Percentiles rank a stretch among this genome's conserved stretches.
Evolutionary conservation across 1,140 invertebrate genomes (phyloP).

Genomic region (Diorhabda carinulata): DNA sequence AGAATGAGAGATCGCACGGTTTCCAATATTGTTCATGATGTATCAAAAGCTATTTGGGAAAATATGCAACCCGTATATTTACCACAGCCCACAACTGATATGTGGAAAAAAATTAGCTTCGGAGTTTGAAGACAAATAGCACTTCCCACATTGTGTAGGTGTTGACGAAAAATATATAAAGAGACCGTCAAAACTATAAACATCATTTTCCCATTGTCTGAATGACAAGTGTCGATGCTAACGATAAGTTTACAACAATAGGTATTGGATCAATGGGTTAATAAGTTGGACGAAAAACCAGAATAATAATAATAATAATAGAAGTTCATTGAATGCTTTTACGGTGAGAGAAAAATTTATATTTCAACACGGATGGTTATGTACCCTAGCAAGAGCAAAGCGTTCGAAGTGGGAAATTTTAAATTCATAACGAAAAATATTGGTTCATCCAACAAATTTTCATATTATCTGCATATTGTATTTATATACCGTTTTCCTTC

Average conservation of each 20-base stretch:
- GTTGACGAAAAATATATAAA: constrained; percentile 51
- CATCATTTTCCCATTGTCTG: constrained; percentile 46
- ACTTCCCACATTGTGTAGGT: constrained; percentile 46
- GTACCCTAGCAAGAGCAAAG: constrained; percentile 38
- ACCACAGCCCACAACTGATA: constrained; percentile 24
- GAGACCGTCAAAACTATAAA: constrained; percentile 43
- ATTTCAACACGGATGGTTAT: constrained; percentile 29
- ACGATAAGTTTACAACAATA: constrained; percentile 38
- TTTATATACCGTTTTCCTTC: constrained; percentile 17
- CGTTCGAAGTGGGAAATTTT: constrained; percentile 19
- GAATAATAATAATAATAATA: constrained; percentile 4
- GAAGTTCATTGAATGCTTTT: constrained; percentile 35
- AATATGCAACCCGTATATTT: constrained; percentile 30
- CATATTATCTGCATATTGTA: constrained; percentile 10
- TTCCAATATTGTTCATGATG: constrained; percentile 31
- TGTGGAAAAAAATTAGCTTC: constrained; percentile 33
- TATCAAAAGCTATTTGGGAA: constrained; percentile 35
- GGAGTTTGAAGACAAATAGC: constrained; percentile 36
- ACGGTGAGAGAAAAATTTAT: constrained; percentile 7
- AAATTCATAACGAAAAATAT: constrained; percentile 14
- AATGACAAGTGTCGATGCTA: constrained; percentile 45
- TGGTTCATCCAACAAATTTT: constrained; percentile 11
- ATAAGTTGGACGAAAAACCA: constrained; percentile 23
- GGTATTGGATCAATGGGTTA: constrained; percentile 28
- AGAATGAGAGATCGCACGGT: constrained; percentile 35